Base-by-base conservation (phyloP, 2,113 vertebrate species). In the Cynoglossus semilaevis region DNA sequence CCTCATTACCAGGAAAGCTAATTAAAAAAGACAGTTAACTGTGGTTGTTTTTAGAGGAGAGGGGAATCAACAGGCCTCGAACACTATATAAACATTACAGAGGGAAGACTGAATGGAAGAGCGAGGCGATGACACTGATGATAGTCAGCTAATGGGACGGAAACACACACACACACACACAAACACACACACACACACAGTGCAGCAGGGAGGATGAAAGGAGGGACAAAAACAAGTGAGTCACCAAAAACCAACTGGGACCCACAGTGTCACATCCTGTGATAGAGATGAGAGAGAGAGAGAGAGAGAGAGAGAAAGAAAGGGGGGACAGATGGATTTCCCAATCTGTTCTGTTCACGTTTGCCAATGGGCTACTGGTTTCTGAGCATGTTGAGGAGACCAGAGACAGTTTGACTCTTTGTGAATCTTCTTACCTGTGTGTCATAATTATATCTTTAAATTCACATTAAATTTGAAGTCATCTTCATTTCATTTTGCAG, bases 231-330 rank as follows among this genome's bases (percentile, higher is more conserved):
- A 70, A 72, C 78, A 84, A 85, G 66, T 83, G 80, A 88, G 54
- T 83, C 87, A 88, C 41, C 71, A 75, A 69, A 79, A 80, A 81
- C 85, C 81, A 82, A 82, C 85, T 85, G 81, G 83, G 83, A 88
- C 60, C 51, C 72, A 80, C 67, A 74, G 43, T 81, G 84, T 81
- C 76, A 83, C 62, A 79, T 84, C 83, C 83, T 83, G 81, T 74
- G 70, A 68, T 67, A 66, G 78, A 51, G 75, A 45, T 63, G 81
- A 76, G 70, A 66, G 67, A 66, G 78, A 51, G 75, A 45, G 63
- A 35, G 55, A 75, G 70, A 78, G 71, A 76, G 38, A 41, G 10
- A 51, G 76, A 45, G 67, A 22, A 48, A 72, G 68, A 79, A 70
- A 74, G 74, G 74, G 73, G 65, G 69, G 70, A 84, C 83, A 85